Evolutionary conservation across 23 tunicate species (phyloP).

Genomic region (Phallusia fumigata): DNA sequence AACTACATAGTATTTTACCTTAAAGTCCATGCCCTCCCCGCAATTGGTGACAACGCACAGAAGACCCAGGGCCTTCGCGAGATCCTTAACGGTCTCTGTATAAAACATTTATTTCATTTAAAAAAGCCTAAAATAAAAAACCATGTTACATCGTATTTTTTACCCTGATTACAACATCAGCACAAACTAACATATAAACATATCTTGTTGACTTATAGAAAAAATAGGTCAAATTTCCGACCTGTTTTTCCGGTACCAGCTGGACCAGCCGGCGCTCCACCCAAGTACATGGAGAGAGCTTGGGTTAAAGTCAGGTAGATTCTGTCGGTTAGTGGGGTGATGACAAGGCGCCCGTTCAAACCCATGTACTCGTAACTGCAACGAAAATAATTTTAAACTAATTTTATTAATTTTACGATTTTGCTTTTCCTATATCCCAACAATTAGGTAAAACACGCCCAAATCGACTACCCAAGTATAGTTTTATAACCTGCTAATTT

Average conservation of each 20-base stretch:
- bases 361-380: conserved; percentile 98
- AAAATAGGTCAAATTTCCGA: not conserved
- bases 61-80: conserved; percentile 97
- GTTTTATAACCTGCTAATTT: too few species aligned
- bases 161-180: too few species aligned
- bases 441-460: too few species aligned
- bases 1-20: conserved; percentile 46
- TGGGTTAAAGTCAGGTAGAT: conserved; percentile 93
- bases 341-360: conserved; percentile 90
- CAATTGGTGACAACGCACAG: conserved; percentile 98
- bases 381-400: not conserved
- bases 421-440: too few species aligned
- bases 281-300: conserved; percentile 94
- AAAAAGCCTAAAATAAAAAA: too few species aligned
- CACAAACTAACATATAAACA: too few species aligned
- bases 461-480: too few species aligned
- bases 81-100: conserved; percentile 85
- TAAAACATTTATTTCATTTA: too few species aligned
- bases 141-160: too few species aligned
- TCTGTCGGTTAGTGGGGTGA: conserved; percentile 99
- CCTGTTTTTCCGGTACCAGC: conserved; percentile 99
- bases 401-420: too few species aligned
- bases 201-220: too few species aligned
- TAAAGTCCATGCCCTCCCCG: conserved; percentile 99
- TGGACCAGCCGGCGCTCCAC: conserved; percentile 99